Evolutionary conservation across 2,797 vertebrate genomes (phyloP).

Genomic region (Phaenicophaeus curvirostris): DNA sequence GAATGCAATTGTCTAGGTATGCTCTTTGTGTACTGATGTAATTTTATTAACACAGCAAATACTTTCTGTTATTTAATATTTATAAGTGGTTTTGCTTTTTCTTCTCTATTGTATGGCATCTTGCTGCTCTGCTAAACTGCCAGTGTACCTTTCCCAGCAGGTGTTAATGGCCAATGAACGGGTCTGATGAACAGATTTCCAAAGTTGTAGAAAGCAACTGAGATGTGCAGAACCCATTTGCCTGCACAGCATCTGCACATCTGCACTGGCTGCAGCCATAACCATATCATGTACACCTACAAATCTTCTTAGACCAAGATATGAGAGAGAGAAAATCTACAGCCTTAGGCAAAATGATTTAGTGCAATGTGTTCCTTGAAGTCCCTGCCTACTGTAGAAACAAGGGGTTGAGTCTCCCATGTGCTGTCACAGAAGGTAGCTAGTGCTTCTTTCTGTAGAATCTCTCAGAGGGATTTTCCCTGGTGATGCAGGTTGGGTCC

Average conservation of each 20-base stretch:
- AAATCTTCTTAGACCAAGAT: neutral
- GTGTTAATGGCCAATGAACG: neutral
- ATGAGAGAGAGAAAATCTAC: neutral
- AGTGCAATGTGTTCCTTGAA: neutral
- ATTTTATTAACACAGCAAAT: neutral
- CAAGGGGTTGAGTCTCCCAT: accelerated
- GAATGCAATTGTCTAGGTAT: neutral
- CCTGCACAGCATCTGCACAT: neutral
- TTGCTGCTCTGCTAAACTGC: neutral
- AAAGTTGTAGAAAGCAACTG: neutral
- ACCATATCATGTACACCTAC: accelerated
- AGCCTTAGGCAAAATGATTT: neutral
- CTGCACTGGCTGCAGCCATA: neutral
- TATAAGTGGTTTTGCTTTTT: neutral
- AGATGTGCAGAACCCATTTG: neutral
- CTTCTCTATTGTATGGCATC: neutral
- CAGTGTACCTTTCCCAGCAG: accelerated
- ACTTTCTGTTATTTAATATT: neutral
- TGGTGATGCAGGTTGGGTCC: neutral
- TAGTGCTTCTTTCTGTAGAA: neutral
- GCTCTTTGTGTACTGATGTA: neutral
- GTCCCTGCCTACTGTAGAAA: neutral
- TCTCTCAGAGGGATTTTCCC: neutral
- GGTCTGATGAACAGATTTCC: neutral
- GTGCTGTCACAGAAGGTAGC: accelerated